Percentiles rank a stretch among this genome's conserved stretches.
phyloP scores from a whole-genome alignment of 2,888 invertebrate genomes.

The Torymus aiolomorphi region DNA sequence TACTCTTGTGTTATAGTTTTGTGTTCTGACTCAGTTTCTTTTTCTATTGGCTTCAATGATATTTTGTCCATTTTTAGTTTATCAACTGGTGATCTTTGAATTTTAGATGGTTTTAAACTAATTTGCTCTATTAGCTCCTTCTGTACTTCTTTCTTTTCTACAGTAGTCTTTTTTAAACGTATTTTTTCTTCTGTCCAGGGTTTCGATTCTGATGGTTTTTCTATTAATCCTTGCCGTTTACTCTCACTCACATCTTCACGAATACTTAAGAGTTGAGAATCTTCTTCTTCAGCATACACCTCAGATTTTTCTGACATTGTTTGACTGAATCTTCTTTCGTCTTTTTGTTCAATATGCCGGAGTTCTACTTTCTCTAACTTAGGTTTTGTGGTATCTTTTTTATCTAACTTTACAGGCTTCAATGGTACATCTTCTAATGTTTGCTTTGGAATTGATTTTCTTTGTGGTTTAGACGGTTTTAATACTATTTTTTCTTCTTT shows the following conservation, averaged over 20 bases:
- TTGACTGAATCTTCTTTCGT: no score
- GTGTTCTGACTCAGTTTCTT: constrained; percentile 46
- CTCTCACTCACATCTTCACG: constrained; percentile 7
- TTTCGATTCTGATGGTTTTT: constrained; percentile 73
- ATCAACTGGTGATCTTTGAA: constrained; percentile 66
- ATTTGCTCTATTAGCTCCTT: constrained; percentile 76
- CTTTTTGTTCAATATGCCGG: constrained; percentile 11
- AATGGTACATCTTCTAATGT: constrained; percentile 69
- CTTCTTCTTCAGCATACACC: constrained; percentile 16
- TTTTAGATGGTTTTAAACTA: constrained; percentile 79
- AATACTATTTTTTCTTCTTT: constrained; percentile 71
- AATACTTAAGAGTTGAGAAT: constrained; percentile 23
- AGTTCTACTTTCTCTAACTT: constrained; percentile 50
- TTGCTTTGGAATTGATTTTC: constrained; percentile 62
- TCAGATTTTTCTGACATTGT: background rate
- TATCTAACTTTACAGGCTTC: constrained; percentile 35
- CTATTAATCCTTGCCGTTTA: constrained; percentile 78
- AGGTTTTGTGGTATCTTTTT: constrained; percentile 42
- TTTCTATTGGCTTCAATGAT: constrained; percentile 59
- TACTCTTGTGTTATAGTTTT: background rate
- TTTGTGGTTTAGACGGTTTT: constrained; percentile 78
- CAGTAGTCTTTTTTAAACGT: constrained; percentile 76
- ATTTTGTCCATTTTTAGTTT: constrained; percentile 64
- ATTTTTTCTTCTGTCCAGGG: constrained; percentile 83
- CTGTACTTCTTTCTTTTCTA: constrained; percentile 72